These are phyloP conservation scores for Acanthosepion pharaonis DNA, from an alignment of 2,888 invertebrate genomes.

Conservation along the genomic window DNA sequence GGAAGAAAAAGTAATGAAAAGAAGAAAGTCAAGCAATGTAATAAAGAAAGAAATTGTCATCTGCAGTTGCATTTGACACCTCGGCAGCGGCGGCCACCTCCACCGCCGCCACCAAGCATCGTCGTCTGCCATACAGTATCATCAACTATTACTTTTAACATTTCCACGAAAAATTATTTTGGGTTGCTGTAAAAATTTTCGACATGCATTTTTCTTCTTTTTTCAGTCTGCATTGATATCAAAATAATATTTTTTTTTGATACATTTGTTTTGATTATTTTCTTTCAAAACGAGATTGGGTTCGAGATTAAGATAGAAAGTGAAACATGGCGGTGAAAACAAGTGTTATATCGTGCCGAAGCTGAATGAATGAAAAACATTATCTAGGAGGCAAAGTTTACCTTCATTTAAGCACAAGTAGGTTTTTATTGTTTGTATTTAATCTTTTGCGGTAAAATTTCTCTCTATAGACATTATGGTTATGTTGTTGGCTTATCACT, in stretches of 20 bases:
- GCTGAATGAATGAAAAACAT: neutral
- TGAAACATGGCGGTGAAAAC: constrained; percentile 12
- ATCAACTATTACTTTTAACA: neutral
- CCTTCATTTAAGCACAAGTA: constrained; percentile 11
- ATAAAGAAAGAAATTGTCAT: too few species aligned
- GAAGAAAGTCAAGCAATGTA: too few species aligned
- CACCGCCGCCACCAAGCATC: neutral
- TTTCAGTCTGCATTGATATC: too few species aligned
- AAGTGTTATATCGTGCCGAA: neutral
- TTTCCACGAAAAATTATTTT: neutral
- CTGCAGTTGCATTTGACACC: too few species aligned
- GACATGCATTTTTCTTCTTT: too few species aligned
- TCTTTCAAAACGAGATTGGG: neutral
- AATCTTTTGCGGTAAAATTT: neutral
- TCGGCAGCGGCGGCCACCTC: neutral
- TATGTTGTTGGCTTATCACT: too few species aligned
- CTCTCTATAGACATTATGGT: neutral
- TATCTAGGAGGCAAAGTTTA: constrained; percentile 18
- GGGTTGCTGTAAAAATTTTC: neutral
- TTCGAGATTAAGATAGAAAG: neutral
- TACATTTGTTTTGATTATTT: neutral
- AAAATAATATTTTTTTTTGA: neutral
- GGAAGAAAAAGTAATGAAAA: too few species aligned
- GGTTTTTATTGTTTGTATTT: neutral
- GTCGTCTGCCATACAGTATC: neutral